Evolutionary conservation across 2,113 vertebrate species (phyloP).

Genomic region (Anolis sagrei): DNA sequence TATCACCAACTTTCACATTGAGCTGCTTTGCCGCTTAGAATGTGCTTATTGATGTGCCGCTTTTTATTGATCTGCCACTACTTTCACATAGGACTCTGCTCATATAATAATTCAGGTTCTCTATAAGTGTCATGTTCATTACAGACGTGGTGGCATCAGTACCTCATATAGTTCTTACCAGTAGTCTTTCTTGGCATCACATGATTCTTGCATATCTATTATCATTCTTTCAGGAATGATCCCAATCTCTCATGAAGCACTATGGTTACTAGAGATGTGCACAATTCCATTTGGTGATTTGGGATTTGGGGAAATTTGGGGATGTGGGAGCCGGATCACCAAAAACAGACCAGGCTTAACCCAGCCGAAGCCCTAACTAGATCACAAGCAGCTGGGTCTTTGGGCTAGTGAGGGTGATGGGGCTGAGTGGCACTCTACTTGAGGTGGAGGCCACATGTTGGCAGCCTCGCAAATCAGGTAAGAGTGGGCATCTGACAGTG

Average conservation of each 20-base stretch:
- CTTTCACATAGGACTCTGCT: not conserved
- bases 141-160: conserved; percentile 17
- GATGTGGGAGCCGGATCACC: too few species aligned
- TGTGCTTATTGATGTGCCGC: conserved; percentile 29
- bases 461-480: too few species aligned
- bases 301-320: too few species aligned
- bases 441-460: too few species aligned
- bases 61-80: conserved; percentile 11
- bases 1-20: not conserved
- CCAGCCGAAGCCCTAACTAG: too few species aligned
- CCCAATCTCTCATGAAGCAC: not conserved
- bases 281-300: too few species aligned
- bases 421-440: too few species aligned
- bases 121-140: conserved; percentile 17
- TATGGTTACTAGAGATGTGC: conserved; percentile 12
- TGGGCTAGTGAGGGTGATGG: too few species aligned
- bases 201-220: not conserved
- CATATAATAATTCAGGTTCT: conserved; percentile 24
- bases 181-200: not conserved
- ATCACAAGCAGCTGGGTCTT: too few species aligned
- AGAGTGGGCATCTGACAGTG: too few species aligned
- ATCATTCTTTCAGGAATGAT: fast-evolving
- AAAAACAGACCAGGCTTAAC: too few species aligned
- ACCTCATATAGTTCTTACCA: not conserved
- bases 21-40: not conserved